phyloP scores from a whole-genome alignment of 2,888 invertebrate genomes.

The Eumerus sabulonum region DNA sequence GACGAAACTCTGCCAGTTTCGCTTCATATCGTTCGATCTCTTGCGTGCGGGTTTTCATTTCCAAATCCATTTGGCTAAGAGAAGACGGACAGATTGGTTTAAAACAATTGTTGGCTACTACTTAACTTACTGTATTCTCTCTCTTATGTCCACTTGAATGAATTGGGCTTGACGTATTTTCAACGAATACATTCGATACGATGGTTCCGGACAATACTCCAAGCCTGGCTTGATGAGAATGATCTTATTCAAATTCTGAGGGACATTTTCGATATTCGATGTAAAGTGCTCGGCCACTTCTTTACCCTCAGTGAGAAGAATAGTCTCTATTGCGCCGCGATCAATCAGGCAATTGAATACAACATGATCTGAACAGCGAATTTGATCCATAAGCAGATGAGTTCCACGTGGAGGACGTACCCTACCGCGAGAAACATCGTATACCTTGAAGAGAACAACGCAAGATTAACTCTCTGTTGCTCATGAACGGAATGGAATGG shows the following conservation, averaged over 20 bases:
- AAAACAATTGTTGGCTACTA: not conserved
- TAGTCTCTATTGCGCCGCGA: conserved; percentile 85
- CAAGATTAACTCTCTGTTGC: not conserved
- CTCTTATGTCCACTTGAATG: conserved; percentile 84
- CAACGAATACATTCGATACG: conserved; percentile 87
- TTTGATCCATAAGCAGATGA: conserved; percentile 82
- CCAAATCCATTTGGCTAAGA: conserved; percentile 67
- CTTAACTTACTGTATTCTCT: conserved; percentile 79
- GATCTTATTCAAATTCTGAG: conserved; percentile 83
- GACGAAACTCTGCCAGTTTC: conserved; percentile 54
- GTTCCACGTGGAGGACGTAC: conserved; percentile 73
- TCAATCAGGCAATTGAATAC: conserved; percentile 93
- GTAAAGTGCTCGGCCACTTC: conserved; percentile 86
- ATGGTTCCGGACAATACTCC: conserved; percentile 87
- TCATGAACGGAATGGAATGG: conserved; percentile 7
- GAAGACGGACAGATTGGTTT: not conserved
- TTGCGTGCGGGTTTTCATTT: conserved; percentile 49
- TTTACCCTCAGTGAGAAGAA: conserved; percentile 84
- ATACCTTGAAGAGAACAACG: conserved; percentile 71
- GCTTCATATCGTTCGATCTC: conserved; percentile 52
- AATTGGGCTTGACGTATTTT: conserved; percentile 80
- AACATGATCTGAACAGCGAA: conserved; percentile 87
- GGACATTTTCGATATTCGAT: conserved; percentile 83
- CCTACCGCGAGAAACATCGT: conserved; percentile 79
- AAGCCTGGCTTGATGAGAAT: conserved; percentile 83